Evolutionary conservation across 2,888 invertebrate genomes (phyloP).

Genomic region (Caenorhabditis doughertyi): DNA sequence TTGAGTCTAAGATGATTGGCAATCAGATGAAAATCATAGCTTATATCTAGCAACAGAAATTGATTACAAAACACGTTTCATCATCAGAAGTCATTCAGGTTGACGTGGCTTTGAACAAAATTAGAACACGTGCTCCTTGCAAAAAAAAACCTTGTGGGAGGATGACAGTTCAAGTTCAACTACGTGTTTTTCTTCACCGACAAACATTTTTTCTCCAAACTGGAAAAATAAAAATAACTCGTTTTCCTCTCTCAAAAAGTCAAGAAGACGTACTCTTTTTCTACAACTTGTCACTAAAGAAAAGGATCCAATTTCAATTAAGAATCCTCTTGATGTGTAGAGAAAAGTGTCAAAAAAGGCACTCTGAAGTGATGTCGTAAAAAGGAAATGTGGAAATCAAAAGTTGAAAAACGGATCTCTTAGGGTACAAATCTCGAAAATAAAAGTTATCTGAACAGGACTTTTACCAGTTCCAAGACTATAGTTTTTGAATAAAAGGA

Average conservation of each 20-base stretch:
- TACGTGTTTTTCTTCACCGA: constrained; percentile 3
- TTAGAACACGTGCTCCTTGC: constrained; percentile 13
- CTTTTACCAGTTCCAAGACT: neutral
- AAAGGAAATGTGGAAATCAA: constrained; percentile 4
- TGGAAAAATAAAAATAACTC: constrained; percentile 17
- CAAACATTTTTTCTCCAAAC: neutral
- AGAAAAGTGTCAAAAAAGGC: constrained; percentile 36
- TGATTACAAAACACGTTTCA: too few species aligned
- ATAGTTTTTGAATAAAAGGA: neutral
- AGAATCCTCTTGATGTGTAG: constrained; percentile 25
- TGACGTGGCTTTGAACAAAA: neutral
- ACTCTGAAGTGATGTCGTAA: constrained; percentile 28
- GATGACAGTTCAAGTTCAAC: constrained; percentile 13
- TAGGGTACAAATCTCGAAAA: constrained; percentile 12
- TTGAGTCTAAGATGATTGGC: too few species aligned
- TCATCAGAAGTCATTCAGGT: neutral
- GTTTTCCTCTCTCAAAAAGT: constrained; percentile 21
- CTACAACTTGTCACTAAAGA: constrained; percentile 13
- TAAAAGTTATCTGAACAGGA: constrained; percentile 5
- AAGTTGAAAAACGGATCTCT: constrained; percentile 9
- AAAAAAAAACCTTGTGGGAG: constrained; percentile 30
- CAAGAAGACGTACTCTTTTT: constrained; percentile 15
- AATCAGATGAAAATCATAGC: too few species aligned
- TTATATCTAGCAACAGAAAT: too few species aligned
- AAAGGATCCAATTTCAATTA: constrained; percentile 55